Evolutionary conservation across 1,140 invertebrate genomes (phyloP), one percentile per base, ranked within the genome.

Genomic region (Hormaphis cornu): DNA sequence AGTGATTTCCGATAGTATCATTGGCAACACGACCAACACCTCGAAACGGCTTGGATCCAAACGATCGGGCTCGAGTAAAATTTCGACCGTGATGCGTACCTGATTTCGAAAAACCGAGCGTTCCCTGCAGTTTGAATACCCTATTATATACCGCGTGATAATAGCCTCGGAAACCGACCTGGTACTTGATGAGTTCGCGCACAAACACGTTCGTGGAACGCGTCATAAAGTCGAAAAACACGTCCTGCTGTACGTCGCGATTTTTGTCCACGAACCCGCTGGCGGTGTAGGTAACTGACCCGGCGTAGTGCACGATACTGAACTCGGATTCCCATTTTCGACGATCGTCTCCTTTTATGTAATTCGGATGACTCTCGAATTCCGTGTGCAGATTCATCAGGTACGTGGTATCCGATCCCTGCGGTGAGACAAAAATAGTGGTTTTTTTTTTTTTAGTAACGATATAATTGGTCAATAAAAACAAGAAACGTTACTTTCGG

Each of bases 201-300:
- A 97, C 88, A 78, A 95, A 95, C 22, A 87, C 83, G 76, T 94
- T 93, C 2, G 83, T 85, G 52, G 93, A 95, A 35, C 88, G 81
- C 16, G 88, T 89, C 82, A 97, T 87, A 72, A 93, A 87, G 77
- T 97, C 92, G 75, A 97, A 95, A 75, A 97, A 89, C 1, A 94
- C 91, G 75, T 97, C 93, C 77, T 97, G 94, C 76, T 95, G 93
- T 0, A 92, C 90, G 75, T 96, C 91, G 10, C 92, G 81, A 78
- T 99, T 99, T 79, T 99, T 99, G 76, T 98, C 95, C 0, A 99
- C 88, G 80, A 99, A 99, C 10, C 95, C 95, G 70, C 89, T 85
- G 7, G 93, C 88, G 26, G 85, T 85, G 80, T 99, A 99, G 10
- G 89, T 89, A 4, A 99, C 96, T 70, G 86, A 85, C 24, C 95